Evolutionary conservation across 2,888 invertebrate genomes (phyloP).

Genomic region (Bugulina stolonifera): DNA sequence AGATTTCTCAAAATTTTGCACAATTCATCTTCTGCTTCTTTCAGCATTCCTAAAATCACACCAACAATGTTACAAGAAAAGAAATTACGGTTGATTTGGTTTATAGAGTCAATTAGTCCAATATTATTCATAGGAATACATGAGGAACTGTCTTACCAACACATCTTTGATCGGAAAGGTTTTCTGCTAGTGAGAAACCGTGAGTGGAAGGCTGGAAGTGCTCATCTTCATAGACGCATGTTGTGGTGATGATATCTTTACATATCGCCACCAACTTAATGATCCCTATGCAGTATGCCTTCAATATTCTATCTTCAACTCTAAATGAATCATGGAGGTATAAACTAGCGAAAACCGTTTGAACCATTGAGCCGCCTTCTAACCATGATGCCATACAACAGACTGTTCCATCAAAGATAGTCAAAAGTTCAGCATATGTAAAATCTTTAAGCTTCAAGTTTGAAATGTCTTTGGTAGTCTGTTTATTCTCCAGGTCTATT

Average conservation of each 20-base stretch:
- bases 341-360: constrained; percentile 92
- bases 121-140: no score
- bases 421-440: constrained; percentile 74
- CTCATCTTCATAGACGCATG: constrained; percentile 60
- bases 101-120: no score
- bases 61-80: not conserved
- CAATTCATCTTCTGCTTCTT: constrained; percentile 21
- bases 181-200: constrained; percentile 75
- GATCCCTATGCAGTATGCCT: constrained; percentile 77
- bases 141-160: constrained; percentile 65
- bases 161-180: constrained; percentile 74
- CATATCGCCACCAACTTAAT: constrained; percentile 84
- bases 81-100: constrained; percentile 25
- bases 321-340: constrained; percentile 85
- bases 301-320: constrained; percentile 74
- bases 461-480: constrained; percentile 60
- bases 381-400: constrained; percentile 91
- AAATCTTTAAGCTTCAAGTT: constrained; percentile 59
- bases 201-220: constrained; percentile 91
- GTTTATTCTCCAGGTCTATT: constrained; percentile 71
- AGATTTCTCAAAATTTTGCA: not conserved
- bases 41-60: constrained; percentile 19
- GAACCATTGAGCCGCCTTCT: constrained; percentile 78
- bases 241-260: constrained; percentile 62
- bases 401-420: constrained; percentile 86